Conservation (phyloP, 2,113 vertebrate genomes). For the Suncus etruscus region DNA sequence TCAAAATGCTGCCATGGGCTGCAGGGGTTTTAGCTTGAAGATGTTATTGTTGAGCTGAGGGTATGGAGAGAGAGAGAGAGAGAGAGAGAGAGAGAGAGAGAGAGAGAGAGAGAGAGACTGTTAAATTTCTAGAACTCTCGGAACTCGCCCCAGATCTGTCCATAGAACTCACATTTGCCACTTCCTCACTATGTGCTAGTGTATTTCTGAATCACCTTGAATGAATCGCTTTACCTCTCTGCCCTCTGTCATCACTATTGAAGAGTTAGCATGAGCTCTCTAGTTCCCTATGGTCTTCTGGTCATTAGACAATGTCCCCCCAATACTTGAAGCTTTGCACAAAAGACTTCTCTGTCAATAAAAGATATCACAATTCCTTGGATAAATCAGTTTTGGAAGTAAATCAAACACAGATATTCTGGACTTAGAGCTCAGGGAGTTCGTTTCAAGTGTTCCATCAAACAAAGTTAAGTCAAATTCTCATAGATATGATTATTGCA, state of each 20-base stretch:
- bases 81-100: neutral
- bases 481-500: neutral
- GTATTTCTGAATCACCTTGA: neutral
- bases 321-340: slow-evolving; percentile 27
- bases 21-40: neutral
- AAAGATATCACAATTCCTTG: slow-evolving; percentile 49
- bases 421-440: neutral
- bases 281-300: slow-evolving; percentile 21
- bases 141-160: neutral
- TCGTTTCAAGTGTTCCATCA: neutral
- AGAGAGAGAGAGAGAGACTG: neutral
- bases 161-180: neutral
- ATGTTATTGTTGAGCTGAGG: neutral
- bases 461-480: neutral
- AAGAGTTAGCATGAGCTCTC: neutral
- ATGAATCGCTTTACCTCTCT: slow-evolving; percentile 28
- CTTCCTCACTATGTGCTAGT: neutral
- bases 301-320: slow-evolving; percentile 59
- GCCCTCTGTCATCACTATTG: slow-evolving; percentile 22
- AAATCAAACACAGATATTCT: slow-evolving; percentile 46
- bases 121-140: neutral
- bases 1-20: neutral
- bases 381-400: slow-evolving; percentile 48
- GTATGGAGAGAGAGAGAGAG: neutral
- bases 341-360: slow-evolving; percentile 43